Conservation (phyloP, 2,888 invertebrate species). For the Cryptophagus acutangulus region DNA sequence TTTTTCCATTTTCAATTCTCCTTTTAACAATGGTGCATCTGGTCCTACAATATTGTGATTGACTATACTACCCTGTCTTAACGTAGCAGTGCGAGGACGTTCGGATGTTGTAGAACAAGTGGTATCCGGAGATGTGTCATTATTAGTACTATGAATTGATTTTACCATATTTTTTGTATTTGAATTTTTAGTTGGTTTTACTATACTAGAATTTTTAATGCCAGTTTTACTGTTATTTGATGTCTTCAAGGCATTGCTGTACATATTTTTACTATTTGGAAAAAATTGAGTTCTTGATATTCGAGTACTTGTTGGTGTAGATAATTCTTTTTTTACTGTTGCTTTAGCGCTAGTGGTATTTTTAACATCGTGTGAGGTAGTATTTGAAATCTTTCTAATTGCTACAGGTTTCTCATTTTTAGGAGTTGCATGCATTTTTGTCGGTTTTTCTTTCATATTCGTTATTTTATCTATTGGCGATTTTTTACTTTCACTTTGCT, state of each 20-base stretch:
- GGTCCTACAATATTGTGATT: conserved; percentile 42
- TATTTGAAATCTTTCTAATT: too few species aligned
- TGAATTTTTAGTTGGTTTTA: conserved; percentile 3
- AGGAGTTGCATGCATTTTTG: too few species aligned
- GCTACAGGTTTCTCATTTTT: too few species aligned
- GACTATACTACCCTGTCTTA: conserved; percentile 41
- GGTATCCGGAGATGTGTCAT: conserved; percentile 24
- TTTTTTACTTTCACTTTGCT: too few species aligned
- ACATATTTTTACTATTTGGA: conserved; percentile 40
- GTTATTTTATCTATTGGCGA: too few species aligned
- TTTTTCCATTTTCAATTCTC: conserved; percentile 8
- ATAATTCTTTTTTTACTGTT: too few species aligned
- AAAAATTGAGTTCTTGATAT: conserved; percentile 42
- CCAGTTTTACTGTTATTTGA: conserved; percentile 11
- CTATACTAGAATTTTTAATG: conserved; percentile 7
- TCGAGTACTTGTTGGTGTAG: conserved; percentile 32
- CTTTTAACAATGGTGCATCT: conserved; percentile 31
- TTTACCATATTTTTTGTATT: conserved; percentile 3
- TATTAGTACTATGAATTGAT: conserved; percentile 11
- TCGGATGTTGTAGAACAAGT: conserved; percentile 32
- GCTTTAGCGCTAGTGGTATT: too few species aligned
- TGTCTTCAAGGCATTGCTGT: conserved; percentile 35
- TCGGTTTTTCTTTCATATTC: too few species aligned
- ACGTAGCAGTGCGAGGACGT: conserved; percentile 45
- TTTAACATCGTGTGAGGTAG: too few species aligned